These are phyloP conservation scores for Hyperoplus lanceolatus DNA, from an alignment of 2,797 vertebrate species.

Conservation along the genomic window DNA sequence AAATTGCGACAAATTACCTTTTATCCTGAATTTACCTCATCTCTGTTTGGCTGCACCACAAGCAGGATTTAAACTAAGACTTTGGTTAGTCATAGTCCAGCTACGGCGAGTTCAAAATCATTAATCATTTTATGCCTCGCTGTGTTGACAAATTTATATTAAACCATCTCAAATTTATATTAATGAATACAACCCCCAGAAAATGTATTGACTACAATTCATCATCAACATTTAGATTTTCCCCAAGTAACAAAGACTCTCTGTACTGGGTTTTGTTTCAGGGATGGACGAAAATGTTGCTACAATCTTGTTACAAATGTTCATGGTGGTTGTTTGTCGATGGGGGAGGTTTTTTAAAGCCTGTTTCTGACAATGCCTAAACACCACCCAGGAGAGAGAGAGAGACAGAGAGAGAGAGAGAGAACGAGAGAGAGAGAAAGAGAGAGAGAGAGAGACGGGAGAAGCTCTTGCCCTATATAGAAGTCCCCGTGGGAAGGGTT, in stretches of 20 bases:
- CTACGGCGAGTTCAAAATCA: neutral
- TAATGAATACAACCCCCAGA: neutral
- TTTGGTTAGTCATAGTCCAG: neutral
- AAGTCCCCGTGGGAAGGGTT: constrained; percentile 78
- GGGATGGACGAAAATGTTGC: neutral
- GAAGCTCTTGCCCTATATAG: constrained; percentile 83
- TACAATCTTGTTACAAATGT: constrained; percentile 17
- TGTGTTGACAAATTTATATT: neutral
- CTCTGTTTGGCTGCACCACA: constrained; percentile 17
- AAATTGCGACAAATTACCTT: constrained; percentile 65
- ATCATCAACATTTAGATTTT: neutral
- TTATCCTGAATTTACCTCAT: constrained; percentile 24
- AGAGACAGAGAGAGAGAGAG: constrained; percentile 34
- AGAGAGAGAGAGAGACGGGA: constrained; percentile 42
- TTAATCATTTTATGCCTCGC: neutral
- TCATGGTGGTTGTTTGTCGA: constrained; percentile 37
- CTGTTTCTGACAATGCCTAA: constrained; percentile 30
- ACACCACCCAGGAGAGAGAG: constrained; percentile 41
- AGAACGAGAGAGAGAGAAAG: constrained; percentile 32
- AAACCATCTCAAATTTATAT: neutral
- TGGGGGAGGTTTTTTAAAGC: constrained; percentile 36
- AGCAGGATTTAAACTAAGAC: constrained; percentile 2
- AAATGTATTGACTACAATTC: neutral
- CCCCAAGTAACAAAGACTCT: neutral
- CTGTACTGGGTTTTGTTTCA: neutral